Percentiles rank a stretch among this genome's conserved stretches.
phyloP scores from a whole-genome alignment of 2,797 vertebrate species.

The Diceros bicornis region DNA sequence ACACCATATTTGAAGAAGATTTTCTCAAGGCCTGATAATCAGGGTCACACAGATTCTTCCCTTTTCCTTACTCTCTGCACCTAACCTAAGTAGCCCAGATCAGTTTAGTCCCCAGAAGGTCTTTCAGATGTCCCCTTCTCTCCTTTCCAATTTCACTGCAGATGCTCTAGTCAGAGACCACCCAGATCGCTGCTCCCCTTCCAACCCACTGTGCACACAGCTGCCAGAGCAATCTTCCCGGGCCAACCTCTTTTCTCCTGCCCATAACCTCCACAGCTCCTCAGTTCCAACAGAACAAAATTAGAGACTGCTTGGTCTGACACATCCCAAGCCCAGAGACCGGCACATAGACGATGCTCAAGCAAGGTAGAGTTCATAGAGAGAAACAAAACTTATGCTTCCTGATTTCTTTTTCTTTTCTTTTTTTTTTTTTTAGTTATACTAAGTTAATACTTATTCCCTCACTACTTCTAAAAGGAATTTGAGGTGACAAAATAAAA shows the following conservation, averaged over 20 bases:
- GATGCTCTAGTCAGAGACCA: not conserved
- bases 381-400: not conserved
- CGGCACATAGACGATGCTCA: rapidly evolving
- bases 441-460: not conserved
- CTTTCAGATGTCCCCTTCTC: not conserved
- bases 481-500: not conserved
- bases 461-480: not conserved
- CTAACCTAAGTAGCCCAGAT: not conserved
- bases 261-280: not conserved
- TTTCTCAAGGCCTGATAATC: not conserved
- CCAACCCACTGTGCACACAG: not conserved
- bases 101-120: not conserved
- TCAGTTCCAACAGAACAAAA: not conserved
- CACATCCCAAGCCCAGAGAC: not conserved
- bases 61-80: not conserved
- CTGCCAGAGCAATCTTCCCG: not conserved
- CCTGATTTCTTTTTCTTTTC: no score
- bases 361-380: not conserved
- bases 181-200: not conserved
- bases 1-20: not conserved
- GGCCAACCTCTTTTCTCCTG: not conserved
- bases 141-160: not conserved
- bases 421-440: not conserved
- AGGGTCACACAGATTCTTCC: not conserved
- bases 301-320: not conserved